phyloP scores from a whole-genome alignment of 2,113 vertebrate genomes.

The Egretta garzetta region DNA sequence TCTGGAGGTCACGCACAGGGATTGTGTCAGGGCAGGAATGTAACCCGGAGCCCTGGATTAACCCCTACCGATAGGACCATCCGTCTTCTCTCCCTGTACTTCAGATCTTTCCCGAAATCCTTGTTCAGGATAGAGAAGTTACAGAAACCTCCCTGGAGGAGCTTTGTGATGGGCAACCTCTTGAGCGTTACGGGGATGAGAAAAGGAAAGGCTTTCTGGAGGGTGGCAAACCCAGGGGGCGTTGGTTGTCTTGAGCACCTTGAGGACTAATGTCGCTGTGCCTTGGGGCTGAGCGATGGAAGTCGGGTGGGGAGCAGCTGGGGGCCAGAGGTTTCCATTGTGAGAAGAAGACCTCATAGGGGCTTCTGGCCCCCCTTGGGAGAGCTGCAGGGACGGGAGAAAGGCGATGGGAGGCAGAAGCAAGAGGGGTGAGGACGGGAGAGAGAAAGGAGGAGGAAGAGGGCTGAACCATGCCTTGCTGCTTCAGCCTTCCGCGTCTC shows the following conservation, averaged over 20 bases:
- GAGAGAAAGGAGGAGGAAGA: background rate
- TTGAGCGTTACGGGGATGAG: background rate
- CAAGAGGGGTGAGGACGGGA: background rate
- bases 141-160: background rate
- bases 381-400: background rate
- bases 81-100: background rate
- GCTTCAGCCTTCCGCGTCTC: background rate
- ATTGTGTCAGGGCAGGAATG: constrained; percentile 4
- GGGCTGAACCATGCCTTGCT: background rate
- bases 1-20: background rate
- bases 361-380: background rate
- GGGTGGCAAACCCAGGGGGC: background rate
- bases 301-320: background rate
- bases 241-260: background rate
- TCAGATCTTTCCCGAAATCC: background rate
- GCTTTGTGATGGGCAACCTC: fast-evolving
- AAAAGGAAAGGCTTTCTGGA: background rate
- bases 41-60: background rate
- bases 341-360: background rate
- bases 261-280: background rate
- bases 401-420: background rate
- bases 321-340: background rate
- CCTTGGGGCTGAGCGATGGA: fast-evolving
- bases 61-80: background rate
- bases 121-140: background rate